Evolutionary conservation across 53 echinoderm and acorn worm species (phyloP), one percentile per base, ranked within the genome.

Genomic region (Holothuria scabra): DNA sequence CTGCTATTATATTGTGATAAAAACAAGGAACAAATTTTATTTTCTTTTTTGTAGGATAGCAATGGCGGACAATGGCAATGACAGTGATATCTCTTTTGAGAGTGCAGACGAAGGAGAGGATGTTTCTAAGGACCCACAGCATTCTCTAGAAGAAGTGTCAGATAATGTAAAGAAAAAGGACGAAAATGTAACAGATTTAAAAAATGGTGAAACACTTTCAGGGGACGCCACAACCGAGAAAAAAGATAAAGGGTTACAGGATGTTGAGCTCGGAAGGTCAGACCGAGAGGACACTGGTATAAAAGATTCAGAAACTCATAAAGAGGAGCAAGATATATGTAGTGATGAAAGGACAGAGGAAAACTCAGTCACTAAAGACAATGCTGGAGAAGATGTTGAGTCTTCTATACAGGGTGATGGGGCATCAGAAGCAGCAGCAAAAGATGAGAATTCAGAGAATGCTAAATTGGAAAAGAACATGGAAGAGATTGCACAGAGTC

Each of bases 41-140:
- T n/a, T n/a, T n/a, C n/a, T 52, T 52, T 14, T 52, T 18, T 2
- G 4, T 18, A 52, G 52, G 52, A 8, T 52, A 81, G 41, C 6
- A 12, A 96, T 96, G 97, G 94, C 92, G 21, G 91, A 91, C 61
- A 91, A 84, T 81, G 82, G 49, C 14, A 81, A 81, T 61, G 97
- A 92, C 22, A 87, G 90, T 61, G 96, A 95, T 30, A 84, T 83
- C 28, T 74, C 86, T 2, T 96, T 94, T 71, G 86, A 96, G 74
- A 96, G 97, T 92, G 97, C 97, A 11, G 97, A 90, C 83, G 97
- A 96, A 83, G 91, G 87, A 59, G 88, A 87, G 6, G 58, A 49
- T 19, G 62, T 2, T 9, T 46, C 33, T 4, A 31, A 21, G 18
- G 67, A 80, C 10, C 26, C 9, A 64, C 23, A 26, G 5, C 26